Conservation (phyloP, 2,113 vertebrate genomes). For the Catharus fuscescens region DNA sequence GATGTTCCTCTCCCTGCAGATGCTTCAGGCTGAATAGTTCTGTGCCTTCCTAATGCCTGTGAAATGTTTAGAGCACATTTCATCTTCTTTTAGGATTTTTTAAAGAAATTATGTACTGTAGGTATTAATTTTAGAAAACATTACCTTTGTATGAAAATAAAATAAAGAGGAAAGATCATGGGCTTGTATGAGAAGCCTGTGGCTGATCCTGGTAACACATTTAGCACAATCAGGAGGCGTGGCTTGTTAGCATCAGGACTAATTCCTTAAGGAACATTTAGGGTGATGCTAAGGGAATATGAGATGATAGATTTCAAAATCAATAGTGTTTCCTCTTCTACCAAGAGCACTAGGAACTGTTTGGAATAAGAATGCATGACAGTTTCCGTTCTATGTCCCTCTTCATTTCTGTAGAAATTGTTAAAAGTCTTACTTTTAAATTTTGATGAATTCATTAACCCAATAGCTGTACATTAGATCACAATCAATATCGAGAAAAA, state of each 20-base stretch:
- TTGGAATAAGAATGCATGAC: not conserved
- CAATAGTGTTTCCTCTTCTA: not conserved
- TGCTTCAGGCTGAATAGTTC: not conserved
- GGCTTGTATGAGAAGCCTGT: not conserved
- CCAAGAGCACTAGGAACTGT: not conserved
- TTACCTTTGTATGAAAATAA: not conserved
- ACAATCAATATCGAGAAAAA: not conserved
- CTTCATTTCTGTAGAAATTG: not conserved
- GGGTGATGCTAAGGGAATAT: not conserved
- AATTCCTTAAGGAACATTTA: not conserved
- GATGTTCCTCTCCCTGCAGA: not conserved
- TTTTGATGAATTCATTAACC: not conserved
- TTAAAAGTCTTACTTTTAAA: not conserved
- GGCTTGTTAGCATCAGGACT: not conserved
- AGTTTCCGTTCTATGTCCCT: not conserved
- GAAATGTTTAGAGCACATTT: conserved; percentile 46
- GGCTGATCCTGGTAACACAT: not conserved
- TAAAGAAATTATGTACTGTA: not conserved
- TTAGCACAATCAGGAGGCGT: not conserved
- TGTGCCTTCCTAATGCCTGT: not conserved
- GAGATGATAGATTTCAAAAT: not conserved
- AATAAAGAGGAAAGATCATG: not conserved
- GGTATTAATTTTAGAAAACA: not conserved
- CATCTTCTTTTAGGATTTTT: not conserved
- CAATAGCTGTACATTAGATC: not conserved